Base-by-base conservation (phyloP, 2,113 vertebrate genomes). In the Pelobates fuscus region DNA sequence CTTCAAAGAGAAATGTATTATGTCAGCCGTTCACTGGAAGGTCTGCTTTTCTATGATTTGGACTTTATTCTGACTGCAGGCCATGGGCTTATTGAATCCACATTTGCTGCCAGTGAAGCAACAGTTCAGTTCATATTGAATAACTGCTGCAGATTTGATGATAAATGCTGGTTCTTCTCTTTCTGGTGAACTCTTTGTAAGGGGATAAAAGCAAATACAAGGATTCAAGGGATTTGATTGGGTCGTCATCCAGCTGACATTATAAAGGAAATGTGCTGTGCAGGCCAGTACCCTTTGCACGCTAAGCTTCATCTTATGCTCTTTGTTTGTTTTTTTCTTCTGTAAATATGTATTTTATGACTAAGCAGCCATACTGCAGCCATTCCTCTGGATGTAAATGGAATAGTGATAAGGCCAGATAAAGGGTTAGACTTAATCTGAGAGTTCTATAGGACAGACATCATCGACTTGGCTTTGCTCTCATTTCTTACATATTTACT, bases 111-210 rank as follows among this genome's bases (percentile, higher is more conserved):
- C 70, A 37, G 26, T 32, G 14, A 26, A 72, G 27, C n/a, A 18
- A 52, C 23, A 54, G 60, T 18, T 63, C 27, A 52, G 46, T 21
- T 41, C 43, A 72, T 49, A 72, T 52, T 72, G 70, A 30, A 54
- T 52, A 26, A 64, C 41, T 52, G n/a, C 59, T 24, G 52, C 62
- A n/a, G 43, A 58, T 72, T 72, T 72, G 59, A 71, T 71, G 69
- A 63, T 37, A 62, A 44, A 30, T 62, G 60, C 70, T 37, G 46
- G 23, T 52, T 27, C 60, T 64, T 63, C 41, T 30, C 43, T 62
- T 49, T 72, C 44, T 72, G 43, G 58, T 21, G 57, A 27, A 61
- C 59, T 72, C 44, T 63, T 72, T 72, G 59, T 72, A 63, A 72
- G 63, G n/a, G 61, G 70, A 72, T 71, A 59, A 71, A 71, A 71